Conservation (phyloP, 2,888 invertebrate species). For the Nephrotoma guestfalica region DNA sequence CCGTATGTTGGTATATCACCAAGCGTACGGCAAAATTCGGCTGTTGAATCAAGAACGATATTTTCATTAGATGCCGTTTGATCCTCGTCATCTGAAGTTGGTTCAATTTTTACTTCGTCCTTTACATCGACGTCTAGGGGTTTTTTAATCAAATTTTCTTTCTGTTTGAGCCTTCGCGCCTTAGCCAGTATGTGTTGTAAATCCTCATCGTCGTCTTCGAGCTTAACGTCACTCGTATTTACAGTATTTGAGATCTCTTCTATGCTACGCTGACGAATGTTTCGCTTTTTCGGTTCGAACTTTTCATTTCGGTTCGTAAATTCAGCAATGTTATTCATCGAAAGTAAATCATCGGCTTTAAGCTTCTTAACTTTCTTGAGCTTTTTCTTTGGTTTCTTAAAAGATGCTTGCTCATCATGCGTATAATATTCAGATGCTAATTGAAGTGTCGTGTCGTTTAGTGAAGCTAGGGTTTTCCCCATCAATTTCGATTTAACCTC, state of each 20-base stretch:
- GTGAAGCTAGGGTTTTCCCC: conserved; percentile 54
- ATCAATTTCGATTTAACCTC: conserved; percentile 42
- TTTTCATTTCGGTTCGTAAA: conserved; percentile 26
- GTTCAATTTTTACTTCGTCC: conserved; percentile 43
- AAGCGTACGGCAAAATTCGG: conserved; percentile 91
- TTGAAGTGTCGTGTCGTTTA: conserved; percentile 49
- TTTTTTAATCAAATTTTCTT: conserved; percentile 28
- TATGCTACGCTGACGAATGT: conserved; percentile 21
- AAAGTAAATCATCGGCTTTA: conserved; percentile 57
- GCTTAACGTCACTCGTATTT: conserved; percentile 31
- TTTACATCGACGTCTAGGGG: conserved; percentile 34
- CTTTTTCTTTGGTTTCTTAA: conserved; percentile 70
- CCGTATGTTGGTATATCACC: conserved; percentile 94
- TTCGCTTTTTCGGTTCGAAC: conserved; percentile 25
- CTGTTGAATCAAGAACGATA: conserved; percentile 83
- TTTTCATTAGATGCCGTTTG: conserved; percentile 25
- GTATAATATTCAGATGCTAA: conserved; percentile 82
- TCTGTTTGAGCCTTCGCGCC: conserved; percentile 50
- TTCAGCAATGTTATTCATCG: conserved; percentile 25
- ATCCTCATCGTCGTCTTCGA: conserved; percentile 58
- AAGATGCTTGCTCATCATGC: conserved; percentile 64
- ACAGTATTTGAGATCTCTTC: conserved; percentile 10
- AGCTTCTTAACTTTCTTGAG: conserved; percentile 55
- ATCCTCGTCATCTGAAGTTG: conserved; percentile 35
- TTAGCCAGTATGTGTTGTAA: conserved; percentile 58